These are phyloP conservation scores for Nomada fabriciana DNA, from an alignment of 2,888 invertebrate species.

Conservation along the genomic window DNA sequence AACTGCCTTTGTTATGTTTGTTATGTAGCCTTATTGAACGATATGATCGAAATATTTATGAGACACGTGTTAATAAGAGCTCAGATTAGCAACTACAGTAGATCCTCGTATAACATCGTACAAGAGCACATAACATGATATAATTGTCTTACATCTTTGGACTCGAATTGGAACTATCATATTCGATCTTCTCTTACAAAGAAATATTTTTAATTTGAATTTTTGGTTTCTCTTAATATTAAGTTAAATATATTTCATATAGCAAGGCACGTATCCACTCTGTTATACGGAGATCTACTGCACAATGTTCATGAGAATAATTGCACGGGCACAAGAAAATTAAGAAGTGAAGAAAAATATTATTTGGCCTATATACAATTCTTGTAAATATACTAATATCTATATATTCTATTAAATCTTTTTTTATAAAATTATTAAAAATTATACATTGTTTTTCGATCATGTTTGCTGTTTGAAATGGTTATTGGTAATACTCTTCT, in stretches of 20 bases:
- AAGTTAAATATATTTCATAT: no score
- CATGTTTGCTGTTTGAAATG: constrained; percentile 17
- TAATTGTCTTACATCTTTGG: no score
- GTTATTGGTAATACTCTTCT: constrained; percentile 1
- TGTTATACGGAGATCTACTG: no score
- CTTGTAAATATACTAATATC: constrained; percentile 45
- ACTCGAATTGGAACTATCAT: no score
- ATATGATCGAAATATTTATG: constrained; percentile 58
- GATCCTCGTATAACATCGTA: no score
- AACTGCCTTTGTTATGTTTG: constrained; percentile 68
- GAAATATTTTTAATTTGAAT: no score
- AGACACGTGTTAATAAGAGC: constrained; percentile 36
- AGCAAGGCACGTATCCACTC: no score
- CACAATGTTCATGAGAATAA: constrained; percentile 32
- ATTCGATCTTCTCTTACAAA: no score
- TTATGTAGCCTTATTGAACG: constrained; percentile 63
- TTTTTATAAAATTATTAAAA: constrained; percentile 2
- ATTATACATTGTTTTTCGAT: constrained; percentile 20
- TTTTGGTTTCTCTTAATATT: no score
- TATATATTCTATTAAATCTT: constrained; percentile 27
- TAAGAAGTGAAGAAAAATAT: background rate
- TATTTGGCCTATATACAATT: constrained; percentile 21
- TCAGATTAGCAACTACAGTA: constrained; percentile 35
- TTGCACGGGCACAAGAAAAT: background rate
- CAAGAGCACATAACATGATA: no score